Evolutionary conservation across 2,888 invertebrate genomes (phyloP).

Genomic region (Lacanobia wlatinum): DNA sequence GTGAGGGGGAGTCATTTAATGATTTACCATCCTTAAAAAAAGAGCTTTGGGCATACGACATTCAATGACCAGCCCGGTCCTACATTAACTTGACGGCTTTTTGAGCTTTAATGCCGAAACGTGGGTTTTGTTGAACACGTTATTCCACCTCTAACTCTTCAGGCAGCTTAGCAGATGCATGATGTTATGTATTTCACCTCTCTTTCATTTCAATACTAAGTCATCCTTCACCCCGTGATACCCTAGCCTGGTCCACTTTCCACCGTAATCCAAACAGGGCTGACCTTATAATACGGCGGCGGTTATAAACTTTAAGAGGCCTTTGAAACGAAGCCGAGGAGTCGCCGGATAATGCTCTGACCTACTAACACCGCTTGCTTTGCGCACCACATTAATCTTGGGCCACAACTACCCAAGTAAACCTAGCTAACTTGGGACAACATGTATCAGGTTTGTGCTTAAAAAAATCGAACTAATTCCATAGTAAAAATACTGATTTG

Average conservation of each 20-base stretch:
- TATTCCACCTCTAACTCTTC: too few relatives aligned
- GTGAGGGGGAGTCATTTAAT: too few relatives aligned
- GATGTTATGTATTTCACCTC: background rate
- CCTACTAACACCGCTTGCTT: slow-evolving; percentile 46
- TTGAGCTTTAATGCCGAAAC: too few relatives aligned
- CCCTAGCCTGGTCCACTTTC: slow-evolving; percentile 21
- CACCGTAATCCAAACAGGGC: slow-evolving; percentile 11
- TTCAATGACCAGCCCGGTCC: too few relatives aligned
- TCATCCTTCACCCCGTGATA: background rate
- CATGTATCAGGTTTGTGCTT: background rate
- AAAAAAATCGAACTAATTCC: too few relatives aligned
- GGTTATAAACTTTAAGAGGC: slow-evolving; percentile 39
- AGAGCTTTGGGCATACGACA: too few relatives aligned
- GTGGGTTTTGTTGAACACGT: too few relatives aligned
- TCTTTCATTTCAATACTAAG: background rate
- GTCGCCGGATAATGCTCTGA: slow-evolving; percentile 47
- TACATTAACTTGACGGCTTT: too few relatives aligned
- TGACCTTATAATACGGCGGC: slow-evolving; percentile 31
- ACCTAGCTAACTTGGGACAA: slow-evolving; percentile 8
- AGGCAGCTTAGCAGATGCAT: too few relatives aligned
- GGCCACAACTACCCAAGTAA: background rate
- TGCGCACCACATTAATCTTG: slow-evolving; percentile 19
- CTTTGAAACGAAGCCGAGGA: slow-evolving; percentile 33
- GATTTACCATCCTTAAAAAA: too few relatives aligned
- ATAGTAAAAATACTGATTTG: too few relatives aligned